Conservation (phyloP, 2,797 vertebrate species). For the Helarctos malayanus region DNA sequence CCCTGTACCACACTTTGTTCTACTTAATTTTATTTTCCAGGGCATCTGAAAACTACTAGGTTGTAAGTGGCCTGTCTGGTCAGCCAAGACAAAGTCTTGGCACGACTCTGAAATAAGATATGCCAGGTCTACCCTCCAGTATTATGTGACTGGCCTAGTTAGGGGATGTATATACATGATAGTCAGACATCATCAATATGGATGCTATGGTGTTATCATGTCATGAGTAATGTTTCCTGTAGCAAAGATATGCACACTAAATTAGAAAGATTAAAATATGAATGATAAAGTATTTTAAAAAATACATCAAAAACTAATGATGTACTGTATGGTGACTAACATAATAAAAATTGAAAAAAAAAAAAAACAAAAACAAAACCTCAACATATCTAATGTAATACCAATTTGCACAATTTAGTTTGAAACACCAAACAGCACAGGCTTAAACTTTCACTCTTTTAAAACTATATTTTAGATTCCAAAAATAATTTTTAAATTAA, state of each 20-base stretch:
- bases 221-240: not conserved
- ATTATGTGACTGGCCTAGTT: conserved; percentile 74
- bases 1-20: not conserved
- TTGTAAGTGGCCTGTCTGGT: conserved; percentile 3
- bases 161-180: not conserved
- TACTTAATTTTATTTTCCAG: conserved; percentile 60
- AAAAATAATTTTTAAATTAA: conserved; percentile 54
- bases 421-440: conserved; percentile 41
- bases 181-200: not conserved
- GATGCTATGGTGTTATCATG: not conserved
- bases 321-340: no score
- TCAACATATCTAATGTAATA: not conserved
- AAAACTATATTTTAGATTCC: conserved; percentile 56
- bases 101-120: conserved; percentile 68
- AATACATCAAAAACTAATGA: no score
- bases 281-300: not conserved
- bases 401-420: conserved; percentile 30
- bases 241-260: not conserved
- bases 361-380: not conserved
- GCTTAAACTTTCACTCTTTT: conserved; percentile 2
- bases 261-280: conserved; percentile 31
- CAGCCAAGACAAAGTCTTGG: conserved; percentile 65
- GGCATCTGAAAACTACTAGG: conserved; percentile 60
- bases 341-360: conserved; percentile 1
- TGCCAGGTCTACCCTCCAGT: not conserved